These are phyloP conservation scores for Mythimna ferrago DNA, from an alignment of 2,888 invertebrate species.

Conservation along the genomic window DNA sequence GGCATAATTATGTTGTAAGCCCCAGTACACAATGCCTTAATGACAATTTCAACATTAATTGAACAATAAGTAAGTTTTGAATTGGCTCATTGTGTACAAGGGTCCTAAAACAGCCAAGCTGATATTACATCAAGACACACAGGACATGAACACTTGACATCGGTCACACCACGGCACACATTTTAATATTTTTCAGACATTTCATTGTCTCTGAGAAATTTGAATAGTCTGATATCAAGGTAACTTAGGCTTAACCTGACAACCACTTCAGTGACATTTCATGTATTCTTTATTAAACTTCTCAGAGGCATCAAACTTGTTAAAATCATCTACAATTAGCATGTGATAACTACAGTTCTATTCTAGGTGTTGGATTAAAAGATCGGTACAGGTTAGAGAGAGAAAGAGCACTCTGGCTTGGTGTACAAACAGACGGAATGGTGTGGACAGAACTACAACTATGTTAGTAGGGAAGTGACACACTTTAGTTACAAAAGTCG, in stretches of 20 bases:
- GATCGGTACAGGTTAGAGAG: conserved; percentile 80
- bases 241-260: background rate
- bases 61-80: background rate
- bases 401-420: conserved; percentile 79
- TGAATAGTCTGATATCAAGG: background rate
- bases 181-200: background rate
- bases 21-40: background rate
- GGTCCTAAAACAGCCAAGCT: conserved; percentile 34
- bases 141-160: conserved; percentile 39
- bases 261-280: background rate
- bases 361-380: conserved; percentile 70
- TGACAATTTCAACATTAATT: background rate
- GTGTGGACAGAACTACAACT: conserved; percentile 49
- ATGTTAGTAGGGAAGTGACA: conserved; percentile 62
- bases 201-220: conserved; percentile 16
- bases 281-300: background rate
- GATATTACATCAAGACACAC: conserved; percentile 43
- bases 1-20: conserved; percentile 16
- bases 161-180: conserved; percentile 32
- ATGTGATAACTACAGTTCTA: conserved; percentile 56
- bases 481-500: conserved; percentile 45
- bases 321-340: conserved; percentile 51
- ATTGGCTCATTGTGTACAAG: conserved; percentile 6
- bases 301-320: conserved; percentile 28
- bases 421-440: conserved; percentile 65